Conservation (phyloP, 1,140 invertebrate genomes). For the Anthonomus grandis region DNA sequence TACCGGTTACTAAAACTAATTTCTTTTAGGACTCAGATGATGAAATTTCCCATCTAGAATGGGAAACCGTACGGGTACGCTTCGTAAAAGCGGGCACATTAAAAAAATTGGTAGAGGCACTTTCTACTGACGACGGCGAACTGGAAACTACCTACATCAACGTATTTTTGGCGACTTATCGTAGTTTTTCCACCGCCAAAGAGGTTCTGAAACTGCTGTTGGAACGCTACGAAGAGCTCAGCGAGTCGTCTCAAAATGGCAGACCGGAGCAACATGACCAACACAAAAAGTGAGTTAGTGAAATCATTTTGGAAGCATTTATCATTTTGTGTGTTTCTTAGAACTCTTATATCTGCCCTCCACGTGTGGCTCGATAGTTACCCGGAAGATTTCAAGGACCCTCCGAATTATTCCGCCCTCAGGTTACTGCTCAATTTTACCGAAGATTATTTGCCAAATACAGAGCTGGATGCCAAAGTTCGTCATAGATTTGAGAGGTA, state of each 20-base stretch:
- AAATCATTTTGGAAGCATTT: neutral
- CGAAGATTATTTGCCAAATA: slow-evolving; percentile 71
- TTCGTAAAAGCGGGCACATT: slow-evolving; percentile 96
- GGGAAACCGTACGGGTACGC: slow-evolving; percentile 96
- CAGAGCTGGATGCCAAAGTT: slow-evolving; percentile 76
- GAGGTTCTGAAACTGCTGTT: slow-evolving; percentile 81
- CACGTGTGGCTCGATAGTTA: slow-evolving; percentile 97
- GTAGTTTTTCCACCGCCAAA: slow-evolving; percentile 75
- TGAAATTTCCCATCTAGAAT: slow-evolving; percentile 94
- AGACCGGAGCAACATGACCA: slow-evolving; percentile 58
- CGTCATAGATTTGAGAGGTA: slow-evolving; percentile 51
- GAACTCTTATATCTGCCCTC: slow-evolving; percentile 82
- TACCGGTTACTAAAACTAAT: no score
- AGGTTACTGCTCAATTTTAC: slow-evolving; percentile 81
- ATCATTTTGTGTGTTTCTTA: slow-evolving; percentile 44
- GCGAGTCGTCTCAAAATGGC: slow-evolving; percentile 43
- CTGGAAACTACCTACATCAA: slow-evolving; percentile 97
- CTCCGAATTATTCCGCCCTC: slow-evolving; percentile 79
- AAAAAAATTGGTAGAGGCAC: slow-evolving; percentile 85
- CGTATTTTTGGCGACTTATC: slow-evolving; percentile 93
- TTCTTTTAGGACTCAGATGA: slow-evolving; percentile 77
- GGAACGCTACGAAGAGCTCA: slow-evolving; percentile 70
- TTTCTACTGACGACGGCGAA: slow-evolving; percentile 91
- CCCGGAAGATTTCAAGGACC: slow-evolving; percentile 91
- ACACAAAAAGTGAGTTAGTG: slow-evolving; percentile 69